Evolutionary conservation across 2,113 vertebrate genomes (phyloP).

Genomic region (Semnornis frantzii): DNA sequence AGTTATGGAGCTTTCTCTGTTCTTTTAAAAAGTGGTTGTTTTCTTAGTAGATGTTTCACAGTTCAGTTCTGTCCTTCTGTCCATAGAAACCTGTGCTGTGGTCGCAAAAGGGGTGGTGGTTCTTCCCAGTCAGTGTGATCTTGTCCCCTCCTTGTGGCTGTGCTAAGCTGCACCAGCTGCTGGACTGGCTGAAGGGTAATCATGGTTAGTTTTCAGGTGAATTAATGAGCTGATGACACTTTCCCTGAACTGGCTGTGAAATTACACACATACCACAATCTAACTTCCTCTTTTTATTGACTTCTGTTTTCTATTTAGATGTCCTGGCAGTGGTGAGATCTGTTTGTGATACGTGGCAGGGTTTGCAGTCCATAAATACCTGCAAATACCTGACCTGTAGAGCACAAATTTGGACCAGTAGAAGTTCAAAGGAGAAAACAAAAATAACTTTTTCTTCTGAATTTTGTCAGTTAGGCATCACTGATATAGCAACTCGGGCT

Average conservation of each 20-base stretch:
- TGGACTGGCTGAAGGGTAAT: background rate
- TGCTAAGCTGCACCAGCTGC: background rate
- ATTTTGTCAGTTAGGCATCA: background rate
- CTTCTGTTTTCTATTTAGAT: background rate
- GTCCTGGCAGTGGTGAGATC: background rate
- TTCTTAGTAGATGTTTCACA: background rate
- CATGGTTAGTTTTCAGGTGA: background rate
- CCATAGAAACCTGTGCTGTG: background rate
- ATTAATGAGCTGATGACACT: background rate
- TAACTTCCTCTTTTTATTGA: background rate
- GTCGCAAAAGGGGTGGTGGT: background rate
- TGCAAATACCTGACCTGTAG: background rate
- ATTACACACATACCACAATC: background rate
- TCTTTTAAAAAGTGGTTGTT: background rate
- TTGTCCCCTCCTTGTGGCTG: background rate
- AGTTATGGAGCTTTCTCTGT: rapidly evolving
- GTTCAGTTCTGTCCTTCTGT: background rate
- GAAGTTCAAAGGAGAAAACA: background rate
- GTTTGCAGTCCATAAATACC: background rate
- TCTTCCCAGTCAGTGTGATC: background rate
- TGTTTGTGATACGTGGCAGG: background rate
- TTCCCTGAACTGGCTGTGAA: background rate
- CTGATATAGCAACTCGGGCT: background rate
- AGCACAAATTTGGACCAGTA: background rate
- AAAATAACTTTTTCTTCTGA: background rate